phyloP scores from a whole-genome alignment of 2,113 vertebrate genomes.

The Silurus meridionalis region DNA sequence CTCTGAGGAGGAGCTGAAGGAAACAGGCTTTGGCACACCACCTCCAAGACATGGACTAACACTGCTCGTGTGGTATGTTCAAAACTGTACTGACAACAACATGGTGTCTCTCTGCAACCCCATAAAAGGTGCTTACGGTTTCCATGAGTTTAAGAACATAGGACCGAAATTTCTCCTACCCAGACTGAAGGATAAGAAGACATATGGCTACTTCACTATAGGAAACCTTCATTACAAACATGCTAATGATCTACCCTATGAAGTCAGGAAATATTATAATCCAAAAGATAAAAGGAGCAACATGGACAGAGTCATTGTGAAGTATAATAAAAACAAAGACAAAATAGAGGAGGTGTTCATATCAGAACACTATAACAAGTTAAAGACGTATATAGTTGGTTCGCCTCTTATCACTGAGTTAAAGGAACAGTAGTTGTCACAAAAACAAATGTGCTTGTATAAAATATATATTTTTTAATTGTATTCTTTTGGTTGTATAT shows the following conservation, averaged over 20 bases:
- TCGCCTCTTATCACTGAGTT: slow-evolving; percentile 54
- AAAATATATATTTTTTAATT: background rate
- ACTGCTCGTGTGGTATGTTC: slow-evolving; percentile 66
- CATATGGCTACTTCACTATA: slow-evolving; percentile 61
- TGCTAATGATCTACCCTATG: slow-evolving; percentile 57
- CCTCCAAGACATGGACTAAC: slow-evolving; percentile 66
- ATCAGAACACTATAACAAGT: slow-evolving; percentile 64
- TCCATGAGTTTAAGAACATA: slow-evolving; percentile 60
- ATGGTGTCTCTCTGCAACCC: slow-evolving; percentile 66
- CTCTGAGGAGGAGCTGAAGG: slow-evolving; percentile 58
- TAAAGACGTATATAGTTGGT: slow-evolving; percentile 61
- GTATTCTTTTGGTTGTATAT: slow-evolving; percentile 1
- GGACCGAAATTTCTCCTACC: slow-evolving; percentile 56
- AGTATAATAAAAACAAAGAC: slow-evolving; percentile 63
- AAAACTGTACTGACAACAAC: slow-evolving; percentile 68
- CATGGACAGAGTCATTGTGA: slow-evolving; percentile 69
- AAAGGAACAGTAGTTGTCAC: background rate
- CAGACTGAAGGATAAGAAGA: slow-evolving; percentile 48
- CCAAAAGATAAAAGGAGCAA: slow-evolving; percentile 60
- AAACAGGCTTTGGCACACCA: slow-evolving; percentile 63
- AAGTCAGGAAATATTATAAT: slow-evolving; percentile 64
- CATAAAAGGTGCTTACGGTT: slow-evolving; percentile 55
- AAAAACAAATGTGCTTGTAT: background rate
- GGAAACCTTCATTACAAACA: slow-evolving; percentile 64
- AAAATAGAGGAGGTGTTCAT: slow-evolving; percentile 60